Evolutionary conservation across 1,140 invertebrate genomes (phyloP), one percentile per base, ranked within the genome.

Genomic region (Coenobita brevimanus): DNA sequence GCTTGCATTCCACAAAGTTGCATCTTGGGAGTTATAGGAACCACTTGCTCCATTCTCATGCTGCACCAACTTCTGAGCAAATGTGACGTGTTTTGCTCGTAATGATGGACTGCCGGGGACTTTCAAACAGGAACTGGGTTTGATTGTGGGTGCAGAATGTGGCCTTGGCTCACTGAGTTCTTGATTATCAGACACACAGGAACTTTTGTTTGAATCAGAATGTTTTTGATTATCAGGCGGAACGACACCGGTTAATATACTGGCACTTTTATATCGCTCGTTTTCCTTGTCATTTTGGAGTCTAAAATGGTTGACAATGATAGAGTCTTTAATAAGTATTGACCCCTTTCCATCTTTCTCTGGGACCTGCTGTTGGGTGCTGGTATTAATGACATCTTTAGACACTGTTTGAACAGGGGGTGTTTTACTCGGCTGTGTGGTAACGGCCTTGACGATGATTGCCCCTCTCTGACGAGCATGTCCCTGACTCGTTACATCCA

Each of bases 61-160:
- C 0, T 87, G 75, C 21, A 87, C 76, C 54, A 87, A 71, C 54
- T 80, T 87, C 27, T 87, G 75, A 27, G 84, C 84, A 87, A 87
- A 87, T 0, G 84, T 87, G 17, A 87, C 84, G 54, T 80, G 84
- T 33, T 87, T 87, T 50, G 78, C 76, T 60, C 76, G 79, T 27
- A 87, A 33, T 38, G 84, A 87, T 79, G 84, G 84, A 60, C 84
- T 87, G 60, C 84, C 84, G 38, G 84, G 84, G n/a, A 80, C 84
- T 43, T 87, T 87, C 38, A 87, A 33, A 71, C 84, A 87, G 24
- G 84, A 87, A 80, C 76, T 87, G 30, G 84, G 84, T 27, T 69
- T 87, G 36, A 41, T 79, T n/a, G 41, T 46, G n/a, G 76, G 27
- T 38, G 15, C 38, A 33, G 82, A 33, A 24, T 75, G 27, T 13